Base-by-base conservation (phyloP, 64 coral and sea anemone species). In the Stichodactyla mertensii region DNA sequence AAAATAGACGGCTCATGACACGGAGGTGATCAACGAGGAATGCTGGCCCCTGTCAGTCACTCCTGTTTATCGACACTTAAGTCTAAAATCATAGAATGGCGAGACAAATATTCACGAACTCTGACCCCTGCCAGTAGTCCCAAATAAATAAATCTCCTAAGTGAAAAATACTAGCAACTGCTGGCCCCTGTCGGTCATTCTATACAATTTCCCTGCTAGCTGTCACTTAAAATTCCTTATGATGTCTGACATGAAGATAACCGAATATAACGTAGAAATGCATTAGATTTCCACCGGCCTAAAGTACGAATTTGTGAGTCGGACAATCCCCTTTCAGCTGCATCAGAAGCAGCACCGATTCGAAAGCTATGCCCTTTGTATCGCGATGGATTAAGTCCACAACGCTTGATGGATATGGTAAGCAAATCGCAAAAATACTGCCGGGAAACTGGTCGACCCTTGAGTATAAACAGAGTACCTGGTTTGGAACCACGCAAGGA, bases 351-450 rank as follows among this genome's bases (percentile, higher is more conserved):
- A 89, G 88, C 80, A 20, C 61, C 61, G 4, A 89, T 89, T 16
- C 88, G 58, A 83, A 89, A 83, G 14, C 88, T 89, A 74, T 89
- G 88, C 9, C 88, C 88, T 10, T 89, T 89, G 16, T 90, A 90
- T 55, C 54, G 55, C 6, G 88, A 71, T 8, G 89, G 58, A 54
- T 91, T 55, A 1, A 91, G 77, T 19, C 84, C 84, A 31, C 83
- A 91, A 60, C 58, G 36, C 31, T 69, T 86, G 5, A 91, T 58
- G 62, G 84, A 71, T 28, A 86, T 23, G 23, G 89, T 56, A 79
- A 91, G 71, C 13, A 79, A 61, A 18, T 86, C 74, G 14, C 52
- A 23, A 64, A 86, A 91, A 82, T 53, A 10, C 2, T 24, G 81
- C 6, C 84, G 19, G 20, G 83, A 26, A 64, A 86, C 74, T 10